Base-by-base conservation (phyloP, 2,797 vertebrate species). In the Apodemus agrarius region DNA sequence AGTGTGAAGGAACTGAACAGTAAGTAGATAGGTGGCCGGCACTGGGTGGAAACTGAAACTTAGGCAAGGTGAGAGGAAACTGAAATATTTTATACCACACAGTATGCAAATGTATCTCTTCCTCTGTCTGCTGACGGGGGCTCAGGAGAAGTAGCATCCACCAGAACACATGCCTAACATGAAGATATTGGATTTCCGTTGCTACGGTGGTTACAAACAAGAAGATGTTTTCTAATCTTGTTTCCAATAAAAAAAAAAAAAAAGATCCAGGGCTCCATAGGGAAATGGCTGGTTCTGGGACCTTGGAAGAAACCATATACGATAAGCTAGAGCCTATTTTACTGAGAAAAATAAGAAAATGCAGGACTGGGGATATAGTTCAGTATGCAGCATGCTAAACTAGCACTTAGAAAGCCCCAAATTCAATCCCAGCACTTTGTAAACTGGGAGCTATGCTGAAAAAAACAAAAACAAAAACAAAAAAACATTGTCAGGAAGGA, bases 331-430 rank as follows among this genome's bases (percentile, higher is more conserved):
- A 59, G 26, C 1, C 49, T 43, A 31, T 75, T 24, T 17, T 54
- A 80, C 11, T 79, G 57, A 93, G 54, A 61, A 79, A 79, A 89
- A 59, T 52, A 91, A 84, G 57, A 67, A 89, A 87, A 52, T 40
- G 24, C 19, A 69, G 83, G 43, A 34, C 43, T 67, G 31, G 83
- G 6, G 43, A n/a, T 16, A 34, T 2, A 69, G 63, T 52, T n/a
- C 63, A 52, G 21, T 37, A 8, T 46, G 34, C 46, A 86, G 65
- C 52, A 31, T 69, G 16, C 21, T n/a, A 22, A 10, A 21, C 46
- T 17, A 72, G 43, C 43, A 8, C 17, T 11, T 40, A 46, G 19
- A 59, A 85, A 67, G 31, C 31, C 61, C 13, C 17, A 37, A 65
- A 24, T 65, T 46, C 40, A 13, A 34, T 34, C 5, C 29, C 10